Conservation (phyloP, 1,140 invertebrate species). For the Drosophila pruinosa region DNA sequence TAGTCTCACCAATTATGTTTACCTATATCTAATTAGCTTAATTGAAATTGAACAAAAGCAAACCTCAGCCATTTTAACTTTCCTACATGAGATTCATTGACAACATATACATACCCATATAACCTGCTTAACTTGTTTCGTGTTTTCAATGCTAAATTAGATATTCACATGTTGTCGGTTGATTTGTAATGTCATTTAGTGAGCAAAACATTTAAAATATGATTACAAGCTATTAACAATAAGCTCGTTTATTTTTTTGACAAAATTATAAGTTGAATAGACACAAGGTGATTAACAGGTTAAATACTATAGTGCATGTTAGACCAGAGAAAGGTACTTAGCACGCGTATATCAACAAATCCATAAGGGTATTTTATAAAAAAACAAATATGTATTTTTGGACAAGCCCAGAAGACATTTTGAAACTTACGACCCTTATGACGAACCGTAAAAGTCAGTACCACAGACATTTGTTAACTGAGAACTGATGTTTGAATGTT, state of each 20-base stretch:
- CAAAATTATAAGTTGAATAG: too few species aligned
- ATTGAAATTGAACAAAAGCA: conserved; percentile 69
- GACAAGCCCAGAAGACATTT: not conserved
- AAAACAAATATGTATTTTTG: not conserved
- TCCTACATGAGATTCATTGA: not conserved
- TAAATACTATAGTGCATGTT: too few species aligned
- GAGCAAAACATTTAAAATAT: not conserved
- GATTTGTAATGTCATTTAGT: not conserved
- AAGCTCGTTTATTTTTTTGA: too few species aligned
- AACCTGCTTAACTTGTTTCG: not conserved
- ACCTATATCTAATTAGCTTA: conserved; percentile 75
- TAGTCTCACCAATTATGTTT: conserved; percentile 69
- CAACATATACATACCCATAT: not conserved
- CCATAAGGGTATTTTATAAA: too few species aligned
- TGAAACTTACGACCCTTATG: not conserved
- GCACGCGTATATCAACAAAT: too few species aligned
- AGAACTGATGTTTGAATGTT: not conserved
- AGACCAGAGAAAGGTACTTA: too few species aligned
- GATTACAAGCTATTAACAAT: too few species aligned
- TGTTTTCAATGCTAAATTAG: not conserved
- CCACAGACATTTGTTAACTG: not conserved
- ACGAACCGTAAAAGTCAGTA: not conserved
- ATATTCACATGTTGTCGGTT: conserved; percentile 1
- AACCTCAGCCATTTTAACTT: not conserved
- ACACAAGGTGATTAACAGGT: too few species aligned